Base-by-base conservation (phyloP, 1,140 invertebrate genomes). In the Leptopilina clavipes region DNA sequence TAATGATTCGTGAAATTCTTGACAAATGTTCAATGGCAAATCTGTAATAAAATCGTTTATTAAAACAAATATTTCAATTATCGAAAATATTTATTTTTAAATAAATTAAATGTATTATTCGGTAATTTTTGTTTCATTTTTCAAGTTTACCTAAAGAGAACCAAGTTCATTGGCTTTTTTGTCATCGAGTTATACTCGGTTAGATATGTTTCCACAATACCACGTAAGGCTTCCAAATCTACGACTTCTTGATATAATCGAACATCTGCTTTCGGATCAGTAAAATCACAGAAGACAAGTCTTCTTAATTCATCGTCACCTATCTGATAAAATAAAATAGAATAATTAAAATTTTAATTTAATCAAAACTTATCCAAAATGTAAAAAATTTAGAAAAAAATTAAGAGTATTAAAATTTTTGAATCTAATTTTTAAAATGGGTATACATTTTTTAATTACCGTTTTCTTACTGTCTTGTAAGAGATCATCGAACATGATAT, bases 111-210 rank as follows among this genome's bases (percentile, higher is more conserved):
- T 31, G 1, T 31, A 31, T 31, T 31, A 31, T 31, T 31, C 5
- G 5, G 1, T 31, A 5, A 31, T 31, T 31, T 31, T 40, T 40
- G 37, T 40, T 12, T 75, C 0, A 45, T 40, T 17, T 25, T 52
- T 45, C 17, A 72, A 45, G 3, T 40, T 78, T 89, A 95, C 95
- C 95, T 95, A 88, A 99, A 99, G 25, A 99, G 90, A 3, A 99
- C 97, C 59, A 99, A 91, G 91, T 97, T 97, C 98, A 99, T 99
- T 0, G 97, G 97, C 86, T 98, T 98, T 87, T 98, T 99, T 19
- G 96, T 97, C 95, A 99, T 97, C 76, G 97, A 96, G 87, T 99
- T 99, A 83, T 95, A 99, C 86, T 99, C 98, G 1, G 94, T 94
- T 12, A 99, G 91, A 91, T 97, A 98, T 0, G 94, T 94, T 86